Evolutionary conservation across 2,888 invertebrate species (phyloP).

Genomic region (Athalia rosae): DNA sequence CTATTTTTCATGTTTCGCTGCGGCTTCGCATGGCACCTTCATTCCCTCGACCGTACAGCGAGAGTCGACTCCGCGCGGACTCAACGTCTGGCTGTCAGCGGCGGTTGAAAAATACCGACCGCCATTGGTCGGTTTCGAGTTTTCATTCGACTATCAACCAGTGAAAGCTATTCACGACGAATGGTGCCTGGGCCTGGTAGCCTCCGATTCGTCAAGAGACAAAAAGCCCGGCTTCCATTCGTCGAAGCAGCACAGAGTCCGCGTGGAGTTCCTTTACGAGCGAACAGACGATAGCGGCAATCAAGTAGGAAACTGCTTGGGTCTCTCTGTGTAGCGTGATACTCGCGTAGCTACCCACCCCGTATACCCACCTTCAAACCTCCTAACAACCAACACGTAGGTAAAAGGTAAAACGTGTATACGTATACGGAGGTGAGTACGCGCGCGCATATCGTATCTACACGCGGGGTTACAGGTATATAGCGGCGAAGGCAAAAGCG

Average conservation of each 20-base stretch:
- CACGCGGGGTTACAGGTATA: not conserved
- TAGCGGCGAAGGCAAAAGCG: conserved; percentile 44
- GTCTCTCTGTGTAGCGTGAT: conserved; percentile 69
- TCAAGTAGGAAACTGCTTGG: conserved; percentile 74
- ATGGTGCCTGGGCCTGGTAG: conserved; percentile 46
- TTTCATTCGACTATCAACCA: conserved; percentile 62
- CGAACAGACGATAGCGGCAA: conserved; percentile 72
- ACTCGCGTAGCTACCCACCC: conserved; percentile 61
- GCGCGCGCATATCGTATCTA: conserved; percentile 53
- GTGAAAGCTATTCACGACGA: conserved; percentile 30
- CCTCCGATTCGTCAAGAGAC: conserved; percentile 56
- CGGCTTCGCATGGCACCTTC: conserved; percentile 74
- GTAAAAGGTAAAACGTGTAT: not conserved
- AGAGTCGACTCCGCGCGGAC: conserved; percentile 67
- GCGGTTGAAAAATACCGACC: conserved; percentile 52
- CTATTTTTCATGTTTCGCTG: conserved; percentile 74
- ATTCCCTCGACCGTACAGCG: conserved; percentile 60
- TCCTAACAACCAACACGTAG: conserved; percentile 4
- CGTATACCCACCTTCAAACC: not conserved
- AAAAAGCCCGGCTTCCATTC: conserved; percentile 52
- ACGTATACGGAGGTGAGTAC: conserved; percentile 47
- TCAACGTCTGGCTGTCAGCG: conserved; percentile 52
- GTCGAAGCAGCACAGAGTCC: conserved; percentile 61
- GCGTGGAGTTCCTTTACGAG: conserved; percentile 70
- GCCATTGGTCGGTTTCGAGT: conserved; percentile 59